A percentile compares a stretch with the other conserved stretches of the same genome.
phyloP scores from a whole-genome alignment of 2,888 invertebrate genomes.

The Tanytarsus gracilentus region DNA sequence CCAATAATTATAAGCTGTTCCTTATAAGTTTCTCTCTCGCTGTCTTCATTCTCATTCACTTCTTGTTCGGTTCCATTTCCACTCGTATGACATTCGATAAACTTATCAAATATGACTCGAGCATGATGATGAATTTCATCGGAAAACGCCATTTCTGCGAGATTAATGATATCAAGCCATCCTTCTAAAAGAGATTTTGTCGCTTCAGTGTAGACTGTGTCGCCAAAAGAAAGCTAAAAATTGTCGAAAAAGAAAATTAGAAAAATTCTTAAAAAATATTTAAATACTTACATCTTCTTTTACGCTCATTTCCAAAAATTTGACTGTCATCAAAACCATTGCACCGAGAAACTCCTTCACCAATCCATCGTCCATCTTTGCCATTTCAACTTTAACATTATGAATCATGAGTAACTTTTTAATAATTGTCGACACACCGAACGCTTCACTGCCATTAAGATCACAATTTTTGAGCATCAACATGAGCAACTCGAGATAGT shows the following conservation, averaged over 20 bases:
- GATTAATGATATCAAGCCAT: constrained; percentile 52
- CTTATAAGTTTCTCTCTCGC: constrained; percentile 55
- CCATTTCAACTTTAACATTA: constrained; percentile 44
- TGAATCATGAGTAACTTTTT: constrained; percentile 54
- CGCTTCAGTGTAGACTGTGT: constrained; percentile 55
- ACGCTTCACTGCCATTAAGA: constrained; percentile 55
- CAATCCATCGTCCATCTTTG: constrained; percentile 37
- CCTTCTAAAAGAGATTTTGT: constrained; percentile 59
- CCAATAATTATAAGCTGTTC: constrained; percentile 71
- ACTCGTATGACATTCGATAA: constrained; percentile 68
- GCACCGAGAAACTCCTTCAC: constrained; percentile 51
- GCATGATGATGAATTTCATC: constrained; percentile 40
- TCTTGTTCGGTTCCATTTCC: constrained; percentile 57
- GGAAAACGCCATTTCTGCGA: constrained; percentile 38
- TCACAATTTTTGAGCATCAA: constrained; percentile 51
- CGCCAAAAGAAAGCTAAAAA: constrained; percentile 42
- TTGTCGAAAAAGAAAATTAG: constrained; percentile 4
- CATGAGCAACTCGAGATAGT: constrained; percentile 53
- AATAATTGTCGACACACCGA: constrained; percentile 58
- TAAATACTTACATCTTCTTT: constrained; percentile 52
- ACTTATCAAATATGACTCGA: constrained; percentile 64
- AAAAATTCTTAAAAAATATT: neutral
- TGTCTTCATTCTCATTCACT: constrained; percentile 54
- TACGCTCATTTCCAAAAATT: constrained; percentile 55
- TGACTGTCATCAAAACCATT: constrained; percentile 53